Conservation (phyloP, 2,888 invertebrate genomes). For the Dolomedes plantarius region DNA sequence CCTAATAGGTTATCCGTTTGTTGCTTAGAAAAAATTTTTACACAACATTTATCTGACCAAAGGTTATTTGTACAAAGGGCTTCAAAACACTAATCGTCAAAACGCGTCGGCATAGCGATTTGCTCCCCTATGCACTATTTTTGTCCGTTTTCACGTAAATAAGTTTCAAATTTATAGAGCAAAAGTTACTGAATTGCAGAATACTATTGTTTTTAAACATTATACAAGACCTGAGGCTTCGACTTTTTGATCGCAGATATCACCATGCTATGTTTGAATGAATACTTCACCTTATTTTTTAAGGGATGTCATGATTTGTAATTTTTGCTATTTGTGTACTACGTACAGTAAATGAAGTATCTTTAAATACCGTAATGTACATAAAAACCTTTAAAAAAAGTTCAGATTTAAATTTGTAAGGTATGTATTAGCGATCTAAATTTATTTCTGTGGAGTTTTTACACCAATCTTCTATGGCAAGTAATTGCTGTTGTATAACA, state of each 20-base stretch:
- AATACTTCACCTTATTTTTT: conserved; percentile 42
- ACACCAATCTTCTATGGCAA: conserved; percentile 51
- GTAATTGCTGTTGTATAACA: conserved; percentile 55
- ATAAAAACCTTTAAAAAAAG: conserved; percentile 37
- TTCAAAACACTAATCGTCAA: conserved; percentile 53
- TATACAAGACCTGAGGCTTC: conserved; percentile 33
- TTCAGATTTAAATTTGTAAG: conserved; percentile 48
- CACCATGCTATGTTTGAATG: conserved; percentile 35
- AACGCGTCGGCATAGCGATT: conserved; percentile 35
- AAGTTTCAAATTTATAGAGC: conserved; percentile 34
- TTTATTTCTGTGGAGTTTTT: conserved; percentile 56
- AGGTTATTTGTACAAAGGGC: conserved; percentile 62
- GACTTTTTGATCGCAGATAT: conserved; percentile 42
- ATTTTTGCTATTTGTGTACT: conserved; percentile 48
- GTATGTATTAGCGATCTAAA: conserved; percentile 36
- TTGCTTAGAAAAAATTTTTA: conserved; percentile 46
- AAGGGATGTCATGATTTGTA: conserved; percentile 45
- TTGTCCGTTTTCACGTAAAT: conserved; percentile 40
- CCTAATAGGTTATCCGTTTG: conserved; percentile 44
- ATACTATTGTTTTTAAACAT: conserved; percentile 22
- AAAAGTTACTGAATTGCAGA: background rate
- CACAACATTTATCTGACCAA: conserved; percentile 47
- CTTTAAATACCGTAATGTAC: conserved; percentile 44
- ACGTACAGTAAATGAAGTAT: conserved; percentile 20
- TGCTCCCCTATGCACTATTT: conserved; percentile 55